Evolutionary conservation across 2,113 vertebrate species (phyloP), one percentile per base, ranked within the genome.

Genomic region (Ictalurus furcatus): DNA sequence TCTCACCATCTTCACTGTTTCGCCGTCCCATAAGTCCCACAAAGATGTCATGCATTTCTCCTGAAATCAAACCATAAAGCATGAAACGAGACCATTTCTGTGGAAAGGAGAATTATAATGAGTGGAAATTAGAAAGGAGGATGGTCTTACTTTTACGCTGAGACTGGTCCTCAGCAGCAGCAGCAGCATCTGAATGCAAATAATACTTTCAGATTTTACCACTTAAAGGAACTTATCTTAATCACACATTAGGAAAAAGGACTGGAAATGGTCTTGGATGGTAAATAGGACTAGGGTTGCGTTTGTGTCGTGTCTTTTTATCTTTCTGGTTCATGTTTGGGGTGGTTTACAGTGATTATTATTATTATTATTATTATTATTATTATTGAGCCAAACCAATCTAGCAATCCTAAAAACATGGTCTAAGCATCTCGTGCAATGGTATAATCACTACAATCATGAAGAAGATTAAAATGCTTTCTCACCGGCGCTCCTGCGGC

Each of bases 31-130:
- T 98, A 12, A 98, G 97, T 78, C 97, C 97, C 92, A 98, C 97
- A 92, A 99, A 99, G 90, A 98, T 97, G 90, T 99, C 98, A 80
- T 98, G 96, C 97, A 98, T 97, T 88, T 98, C 97, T 87, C 97
- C 98, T 99, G 90, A 44, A 92, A 93, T 83, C 56, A 85, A 87
- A 73, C 19, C 23, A 80, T 54, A 71, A 79, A 25, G 56, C 19
- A 78, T 21, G 56, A 67, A 83, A 76, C 65, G 65, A 71, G 58
- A 12, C 6, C 13, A 67, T 69, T 63, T 34, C 54, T 37, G 65
- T 30, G 58, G 19, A 30, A 56, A 1, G 25, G 4, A 21, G 12
- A 40, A 65, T 34, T 83, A 58, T 13, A 23, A 16, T 12, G 4
- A 63, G 34, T 69, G 5, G 30, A 69, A n/a, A 25, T 58, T 4